Base-by-base conservation (phyloP, 2,888 invertebrate species). In the Callimorpha dominula region DNA sequence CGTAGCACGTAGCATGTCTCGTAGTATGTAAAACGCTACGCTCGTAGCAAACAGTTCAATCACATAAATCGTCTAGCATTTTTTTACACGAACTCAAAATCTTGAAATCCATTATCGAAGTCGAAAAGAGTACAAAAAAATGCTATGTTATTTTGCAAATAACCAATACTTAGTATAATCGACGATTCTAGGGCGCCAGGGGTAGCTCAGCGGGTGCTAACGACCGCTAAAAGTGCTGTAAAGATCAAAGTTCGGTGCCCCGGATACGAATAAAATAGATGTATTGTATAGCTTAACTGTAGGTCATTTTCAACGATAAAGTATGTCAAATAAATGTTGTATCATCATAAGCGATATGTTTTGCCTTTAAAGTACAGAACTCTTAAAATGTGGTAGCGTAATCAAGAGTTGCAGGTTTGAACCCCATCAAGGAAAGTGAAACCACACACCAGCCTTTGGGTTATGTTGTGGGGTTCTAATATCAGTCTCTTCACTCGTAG, bases 181-280 rank as follows among this genome's bases (percentile, higher is more conserved):
- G 40, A 20, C 60, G 65, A 42, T 62, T 70, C 43, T 49, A 52
- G 62, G 49, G 65, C 49, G 49, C 50, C 60, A 12, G 40, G 46
- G 46, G n/a, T n/a, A 17, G 43, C 60, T 15, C 67, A 54, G n/a
- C 46, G 65, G 65, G 42, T 49, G 69, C n/a, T 66, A 73, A 69
- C 69, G 65, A 50, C 65, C 69, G 12, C 12, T 49, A 69, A 76
- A 74, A 75, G 63, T 40, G 68, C 65, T 77, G 63, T 74, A 70
- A 76, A 83, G 74, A 81, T 79, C 79, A 76, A 81, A 83, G 80
- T 81, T 82, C 75, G 63, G 65, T 78, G 80, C 75, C 63, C 81
- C 76, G 75, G 80, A 75, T 78, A 63, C 71, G 64, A 73, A 76
- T 73, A 73, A 79, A 54, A 60, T 71, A 46, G 8, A 69, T 64